Conservation (phyloP, 2,888 invertebrate genomes). For the Ramazzottius varieornatus region DNA sequence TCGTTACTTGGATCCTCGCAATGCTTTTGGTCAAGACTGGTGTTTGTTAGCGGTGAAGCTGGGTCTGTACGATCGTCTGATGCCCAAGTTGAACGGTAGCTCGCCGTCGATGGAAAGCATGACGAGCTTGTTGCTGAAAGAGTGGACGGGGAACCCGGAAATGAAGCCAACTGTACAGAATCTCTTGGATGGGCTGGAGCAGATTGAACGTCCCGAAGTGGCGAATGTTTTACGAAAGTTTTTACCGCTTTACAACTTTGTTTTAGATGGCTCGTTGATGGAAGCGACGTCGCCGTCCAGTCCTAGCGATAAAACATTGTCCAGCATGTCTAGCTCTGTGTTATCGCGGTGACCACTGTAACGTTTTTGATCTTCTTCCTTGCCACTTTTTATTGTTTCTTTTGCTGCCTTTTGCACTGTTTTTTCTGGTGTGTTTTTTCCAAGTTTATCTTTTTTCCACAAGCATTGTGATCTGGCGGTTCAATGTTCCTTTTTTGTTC, state of each 20-base stretch:
- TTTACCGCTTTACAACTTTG: not conserved
- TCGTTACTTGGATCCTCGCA: constrained; percentile 27
- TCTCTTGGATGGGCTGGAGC: not conserved
- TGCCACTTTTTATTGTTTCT: not conserved
- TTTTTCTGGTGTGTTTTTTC: too few relatives aligned
- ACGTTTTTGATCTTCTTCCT: not conserved
- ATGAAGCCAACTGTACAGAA: not conserved
- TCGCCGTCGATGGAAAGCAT: not conserved
- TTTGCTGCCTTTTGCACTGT: too few relatives aligned
- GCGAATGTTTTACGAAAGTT: not conserved
- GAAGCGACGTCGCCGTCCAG: not conserved
- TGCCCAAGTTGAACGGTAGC: not conserved
- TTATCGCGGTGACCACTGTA: not conserved
- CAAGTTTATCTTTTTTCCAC: too few relatives aligned
- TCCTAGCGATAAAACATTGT: not conserved
- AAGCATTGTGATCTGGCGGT: too few relatives aligned
- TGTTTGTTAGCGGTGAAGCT: constrained; percentile 29
- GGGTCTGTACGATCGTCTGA: constrained; percentile 29
- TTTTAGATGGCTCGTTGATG: not conserved
- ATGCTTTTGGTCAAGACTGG: constrained; percentile 31
- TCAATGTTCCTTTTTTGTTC: too few relatives aligned
- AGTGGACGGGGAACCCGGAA: not conserved
- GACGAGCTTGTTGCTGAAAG: not conserved
- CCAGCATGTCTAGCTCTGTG: not conserved
- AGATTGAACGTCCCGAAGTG: not conserved